Evolutionary conservation across 2,888 invertebrate species (phyloP), one percentile per base, ranked within the genome.

Genomic region (Sceliomorpha sp.): DNA sequence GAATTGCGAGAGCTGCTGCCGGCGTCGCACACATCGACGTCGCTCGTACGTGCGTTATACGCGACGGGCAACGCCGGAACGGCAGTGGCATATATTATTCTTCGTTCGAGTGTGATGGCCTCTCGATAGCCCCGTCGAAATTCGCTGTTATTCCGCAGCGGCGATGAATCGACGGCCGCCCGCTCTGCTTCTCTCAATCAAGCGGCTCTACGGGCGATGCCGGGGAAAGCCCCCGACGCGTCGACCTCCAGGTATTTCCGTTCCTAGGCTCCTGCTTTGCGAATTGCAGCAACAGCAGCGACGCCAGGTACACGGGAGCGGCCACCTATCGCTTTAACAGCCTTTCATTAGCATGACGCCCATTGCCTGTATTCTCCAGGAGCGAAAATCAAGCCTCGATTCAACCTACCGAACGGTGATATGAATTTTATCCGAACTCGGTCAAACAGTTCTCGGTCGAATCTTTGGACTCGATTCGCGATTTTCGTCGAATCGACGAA

Each of bases 51-150:
- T n/a, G n/a, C n/a, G n/a, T n/a, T n/a, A n/a, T n/a, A 24, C 24
- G 20, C 56, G 56, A 42, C 55, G 45, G 27, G 45, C 13, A n/a
- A n/a, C n/a, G n/a, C 20, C 20, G 20, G 20, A 20, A 4, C 20
- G 20, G 42, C 32, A 17, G 13, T 15, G 31, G 47, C 62, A 63
- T 63, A 55, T 39, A 62, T 53, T 53, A 62, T 62, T 62, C 62
- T 63, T 55, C 34, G 34, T 40, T 31, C 31, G 45, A 62, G 40
- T 47, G 45, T 20, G 44, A 44, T 50, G 36, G 45, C 26, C 34
- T 36, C 62, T 45, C 45, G 62, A 45, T 51, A 50, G 42, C 44
- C 51, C 10, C 48, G 17, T 36, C 45, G 32, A 45, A 62, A 51
- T 60, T 62, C 32, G 51, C 6, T 10, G 50, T 50, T 47, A 42